Evolutionary conservation across 2,113 vertebrate species (phyloP).

Genomic region (Charadrius vociferus): DNA sequence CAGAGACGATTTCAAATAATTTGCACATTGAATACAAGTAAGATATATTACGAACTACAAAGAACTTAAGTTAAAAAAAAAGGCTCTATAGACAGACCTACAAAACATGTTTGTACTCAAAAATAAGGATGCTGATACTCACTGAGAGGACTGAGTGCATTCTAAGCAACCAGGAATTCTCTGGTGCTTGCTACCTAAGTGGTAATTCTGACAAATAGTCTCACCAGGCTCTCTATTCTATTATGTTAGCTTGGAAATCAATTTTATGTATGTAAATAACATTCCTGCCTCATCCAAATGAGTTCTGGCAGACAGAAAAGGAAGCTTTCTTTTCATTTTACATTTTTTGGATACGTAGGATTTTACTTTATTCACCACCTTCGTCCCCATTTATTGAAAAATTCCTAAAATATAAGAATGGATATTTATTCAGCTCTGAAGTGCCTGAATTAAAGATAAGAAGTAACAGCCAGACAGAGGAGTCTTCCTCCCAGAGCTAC

Average conservation of each 20-base stretch:
- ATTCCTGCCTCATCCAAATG: neutral
- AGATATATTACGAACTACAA: neutral
- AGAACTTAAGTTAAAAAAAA: neutral
- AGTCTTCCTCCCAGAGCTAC: neutral
- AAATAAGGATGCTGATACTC: neutral
- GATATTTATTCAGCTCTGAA: neutral
- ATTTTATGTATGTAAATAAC: neutral
- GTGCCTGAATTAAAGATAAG: slow-evolving; percentile 21
- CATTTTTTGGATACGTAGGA: neutral
- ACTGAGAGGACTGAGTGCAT: neutral
- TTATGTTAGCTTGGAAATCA: neutral
- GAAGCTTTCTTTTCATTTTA: neutral
- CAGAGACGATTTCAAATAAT: neutral
- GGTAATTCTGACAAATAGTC: neutral
- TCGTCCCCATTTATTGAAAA: neutral
- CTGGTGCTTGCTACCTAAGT: neutral
- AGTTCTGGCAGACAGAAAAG: neutral
- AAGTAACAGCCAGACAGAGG: neutral
- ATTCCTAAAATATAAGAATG: neutral
- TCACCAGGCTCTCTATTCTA: neutral
- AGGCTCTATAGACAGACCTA: neutral
- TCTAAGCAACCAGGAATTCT: neutral
- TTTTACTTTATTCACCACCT: neutral
- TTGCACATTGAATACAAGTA: neutral
- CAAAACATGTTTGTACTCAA: neutral